Conservation (phyloP, 2,888 invertebrate genomes). For the Amphimallon solstitiale region DNA sequence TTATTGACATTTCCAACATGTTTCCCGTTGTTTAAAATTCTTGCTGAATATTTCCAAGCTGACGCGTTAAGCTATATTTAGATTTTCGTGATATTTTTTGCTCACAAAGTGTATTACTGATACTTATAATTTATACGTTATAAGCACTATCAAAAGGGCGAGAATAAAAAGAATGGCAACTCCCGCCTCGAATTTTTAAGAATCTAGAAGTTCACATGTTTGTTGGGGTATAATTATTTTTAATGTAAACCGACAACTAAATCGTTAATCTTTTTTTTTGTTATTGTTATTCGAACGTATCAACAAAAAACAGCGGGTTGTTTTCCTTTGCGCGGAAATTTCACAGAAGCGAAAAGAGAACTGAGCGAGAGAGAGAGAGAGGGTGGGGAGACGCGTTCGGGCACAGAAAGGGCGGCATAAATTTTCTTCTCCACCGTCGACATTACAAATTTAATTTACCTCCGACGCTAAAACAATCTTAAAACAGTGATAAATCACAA, state of each 20-base stretch:
- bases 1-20: no score
- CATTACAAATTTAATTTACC: slow-evolving; percentile 18
- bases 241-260: slow-evolving; percentile 12
- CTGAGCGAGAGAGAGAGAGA: no score
- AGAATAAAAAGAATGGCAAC: neutral
- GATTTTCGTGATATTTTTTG: no score
- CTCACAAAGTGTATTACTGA: no score
- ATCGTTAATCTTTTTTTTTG: slow-evolving; percentile 9
- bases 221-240: neutral
- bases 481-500: slow-evolving; percentile 4
- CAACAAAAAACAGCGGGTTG: neutral
- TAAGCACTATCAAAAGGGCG: neutral
- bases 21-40: no score
- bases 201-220: slow-evolving; percentile 13
- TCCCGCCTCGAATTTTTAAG: neutral
- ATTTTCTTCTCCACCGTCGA: slow-evolving; percentile 1
- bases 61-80: no score
- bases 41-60: no score
- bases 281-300: slow-evolving; percentile 9
- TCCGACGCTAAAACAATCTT: neutral
- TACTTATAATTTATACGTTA: neutral
- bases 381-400: no score
- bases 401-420: slow-evolving; percentile 7
- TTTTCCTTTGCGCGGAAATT: neutral
- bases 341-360: neutral